These are phyloP conservation scores for Reinhardtius hippoglossoides DNA, from an alignment of 2,113 vertebrate genomes.

Conservation along the genomic window DNA sequence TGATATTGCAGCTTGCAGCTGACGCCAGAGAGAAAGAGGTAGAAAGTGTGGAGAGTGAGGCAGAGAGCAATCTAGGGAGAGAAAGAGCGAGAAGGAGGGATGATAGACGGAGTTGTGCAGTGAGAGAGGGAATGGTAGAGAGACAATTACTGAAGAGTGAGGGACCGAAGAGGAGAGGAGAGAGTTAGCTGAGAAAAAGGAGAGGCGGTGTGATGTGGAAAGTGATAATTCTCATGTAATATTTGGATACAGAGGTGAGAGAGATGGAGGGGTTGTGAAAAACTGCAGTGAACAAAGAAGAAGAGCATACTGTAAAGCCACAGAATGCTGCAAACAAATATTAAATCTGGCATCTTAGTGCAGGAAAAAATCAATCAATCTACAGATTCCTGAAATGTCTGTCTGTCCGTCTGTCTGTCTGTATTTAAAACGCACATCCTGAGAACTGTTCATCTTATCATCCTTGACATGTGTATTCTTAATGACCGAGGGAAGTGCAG, in stretches of 20 bases:
- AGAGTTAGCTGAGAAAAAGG: constrained; percentile 9
- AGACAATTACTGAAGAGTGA: constrained; percentile 23
- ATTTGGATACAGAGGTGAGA: constrained; percentile 57
- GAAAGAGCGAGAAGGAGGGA: constrained; percentile 25
- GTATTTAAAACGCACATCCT: too few species aligned
- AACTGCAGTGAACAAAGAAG: constrained; percentile 4
- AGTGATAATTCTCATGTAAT: constrained; percentile 52
- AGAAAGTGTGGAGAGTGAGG: constrained; percentile 22
- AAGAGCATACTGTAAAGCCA: not conserved
- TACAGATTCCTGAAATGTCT: too few species aligned
- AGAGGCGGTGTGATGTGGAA: constrained; percentile 38
- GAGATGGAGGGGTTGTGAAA: constrained; percentile 7
- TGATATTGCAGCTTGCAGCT: constrained; percentile 65
- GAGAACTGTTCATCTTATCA: too few species aligned
- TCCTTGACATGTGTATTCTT: too few species aligned
- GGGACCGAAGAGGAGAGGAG: constrained; percentile 1
- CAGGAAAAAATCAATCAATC: too few species aligned
- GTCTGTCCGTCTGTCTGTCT: too few species aligned
- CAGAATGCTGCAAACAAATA: not conserved
- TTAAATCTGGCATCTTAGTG: too few species aligned
- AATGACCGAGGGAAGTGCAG: too few species aligned
- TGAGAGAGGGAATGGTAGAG: constrained; percentile 14
- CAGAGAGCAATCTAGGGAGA: constrained; percentile 14
- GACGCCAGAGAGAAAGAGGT: constrained; percentile 38
- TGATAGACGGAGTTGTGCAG: constrained; percentile 24